phyloP scores from a whole-genome alignment of 2,888 invertebrate species.

The Phalera bucephala region DNA sequence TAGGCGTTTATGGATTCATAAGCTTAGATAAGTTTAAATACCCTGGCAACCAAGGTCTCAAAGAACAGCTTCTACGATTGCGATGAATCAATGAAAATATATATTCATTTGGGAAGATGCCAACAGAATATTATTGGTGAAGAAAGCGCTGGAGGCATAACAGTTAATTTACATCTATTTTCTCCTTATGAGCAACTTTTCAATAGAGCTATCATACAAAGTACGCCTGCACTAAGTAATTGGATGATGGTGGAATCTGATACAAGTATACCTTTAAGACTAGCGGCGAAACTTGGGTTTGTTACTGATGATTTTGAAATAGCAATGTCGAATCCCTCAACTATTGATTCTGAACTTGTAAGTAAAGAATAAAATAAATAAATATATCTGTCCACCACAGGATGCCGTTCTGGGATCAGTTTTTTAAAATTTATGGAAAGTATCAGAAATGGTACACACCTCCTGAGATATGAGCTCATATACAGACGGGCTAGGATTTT shows the following conservation, averaged over 20 bases:
- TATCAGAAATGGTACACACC: too few relatives aligned
- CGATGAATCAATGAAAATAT: slow-evolving; percentile 45
- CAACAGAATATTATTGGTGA: slow-evolving; percentile 36
- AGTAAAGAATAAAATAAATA: too few relatives aligned
- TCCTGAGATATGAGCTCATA: neutral
- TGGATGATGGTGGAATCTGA: slow-evolving; percentile 25
- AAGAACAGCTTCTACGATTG: slow-evolving; percentile 38
- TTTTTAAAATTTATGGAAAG: too few relatives aligned
- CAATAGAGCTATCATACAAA: slow-evolving; percentile 37
- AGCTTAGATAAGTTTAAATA: slow-evolving; percentile 34
- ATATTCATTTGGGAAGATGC: slow-evolving; percentile 34
- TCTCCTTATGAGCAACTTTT: slow-evolving; percentile 33
- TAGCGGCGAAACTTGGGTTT: slow-evolving; percentile 38
- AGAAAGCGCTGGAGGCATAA: slow-evolving; percentile 40
- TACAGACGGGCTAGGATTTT: too few relatives aligned
- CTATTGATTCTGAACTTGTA: too few relatives aligned
- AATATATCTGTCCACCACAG: too few relatives aligned
- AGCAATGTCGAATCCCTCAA: slow-evolving; percentile 32
- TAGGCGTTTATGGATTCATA: slow-evolving; percentile 44
- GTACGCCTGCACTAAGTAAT: slow-evolving; percentile 31
- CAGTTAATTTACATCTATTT: slow-evolving; percentile 35
- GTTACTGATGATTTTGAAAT: slow-evolving; percentile 27
- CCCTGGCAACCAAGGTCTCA: slow-evolving; percentile 47
- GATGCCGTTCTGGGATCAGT: too few relatives aligned
- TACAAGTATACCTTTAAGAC: slow-evolving; percentile 18